Evolutionary conservation across 2,113 vertebrate genomes (phyloP).

Genomic region (Enhydra lutris): DNA sequence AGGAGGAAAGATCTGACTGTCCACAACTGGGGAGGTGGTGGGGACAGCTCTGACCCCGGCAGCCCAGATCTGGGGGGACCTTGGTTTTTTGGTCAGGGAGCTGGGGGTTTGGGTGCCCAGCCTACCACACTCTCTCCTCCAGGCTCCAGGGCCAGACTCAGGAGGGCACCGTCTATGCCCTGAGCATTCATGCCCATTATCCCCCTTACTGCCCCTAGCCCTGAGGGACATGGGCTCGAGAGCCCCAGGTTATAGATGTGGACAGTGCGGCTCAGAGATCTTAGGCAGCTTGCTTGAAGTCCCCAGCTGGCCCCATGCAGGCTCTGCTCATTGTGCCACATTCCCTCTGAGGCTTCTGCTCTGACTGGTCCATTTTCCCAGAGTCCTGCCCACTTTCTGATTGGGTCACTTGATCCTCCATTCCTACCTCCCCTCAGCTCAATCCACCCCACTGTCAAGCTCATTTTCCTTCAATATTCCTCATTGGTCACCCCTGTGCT

Average conservation of each 20-base stretch:
- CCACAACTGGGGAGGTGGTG: not conserved
- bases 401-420: not conserved
- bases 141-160: rapidly evolving
- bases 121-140: not conserved
- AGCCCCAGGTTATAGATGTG: not conserved
- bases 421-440: not conserved
- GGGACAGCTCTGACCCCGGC: not conserved
- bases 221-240: rapidly evolving
- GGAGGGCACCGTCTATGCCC: not conserved
- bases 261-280: not conserved
- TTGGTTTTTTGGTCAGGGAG: not conserved
- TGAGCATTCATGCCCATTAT: rapidly evolving
- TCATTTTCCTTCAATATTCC: not conserved
- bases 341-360: not conserved
- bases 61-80: not conserved
- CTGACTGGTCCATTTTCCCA: not conserved
- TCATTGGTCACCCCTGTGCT: no score
- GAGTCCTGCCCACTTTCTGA: not conserved
- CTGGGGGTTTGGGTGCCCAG: not conserved
- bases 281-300: rapidly evolving
- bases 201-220: not conserved
- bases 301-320: rapidly evolving
- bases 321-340: not conserved
- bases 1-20: not conserved
- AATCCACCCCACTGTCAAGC: not conserved